These are phyloP conservation scores for Parotocinclus haroldoi DNA, from an alignment of 2,797 vertebrate species.

Conservation along the genomic window DNA sequence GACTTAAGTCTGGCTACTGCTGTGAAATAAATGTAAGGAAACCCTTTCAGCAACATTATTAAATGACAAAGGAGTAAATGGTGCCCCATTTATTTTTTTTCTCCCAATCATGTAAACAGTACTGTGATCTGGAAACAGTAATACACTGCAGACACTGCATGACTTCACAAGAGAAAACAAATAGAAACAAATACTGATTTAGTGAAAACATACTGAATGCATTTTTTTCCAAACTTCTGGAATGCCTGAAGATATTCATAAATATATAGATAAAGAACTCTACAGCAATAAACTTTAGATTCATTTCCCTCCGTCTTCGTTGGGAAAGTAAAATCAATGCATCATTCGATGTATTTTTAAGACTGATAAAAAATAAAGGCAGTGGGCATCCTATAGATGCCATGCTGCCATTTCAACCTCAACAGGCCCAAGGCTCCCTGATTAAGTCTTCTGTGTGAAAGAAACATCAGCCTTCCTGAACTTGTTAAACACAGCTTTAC, in stretches of 20 bases:
- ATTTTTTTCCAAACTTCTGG: slow-evolving; percentile 64
- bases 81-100: slow-evolving; percentile 64
- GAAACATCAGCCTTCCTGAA: slow-evolving; percentile 14
- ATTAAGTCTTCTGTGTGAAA: slow-evolving; percentile 52
- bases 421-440: slow-evolving; percentile 53
- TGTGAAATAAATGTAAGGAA: too few relatives aligned
- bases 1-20: too few relatives aligned
- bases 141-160: slow-evolving; percentile 65
- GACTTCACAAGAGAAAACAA: slow-evolving; percentile 65
- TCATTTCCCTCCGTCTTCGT: slow-evolving; percentile 37
- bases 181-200: slow-evolving; percentile 48
- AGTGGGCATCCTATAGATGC: slow-evolving; percentile 52
- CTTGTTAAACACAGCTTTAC: slow-evolving; percentile 40
- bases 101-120: slow-evolving; percentile 73
- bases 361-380: slow-evolving; percentile 63
- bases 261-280: slow-evolving; percentile 65
- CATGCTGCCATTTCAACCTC: slow-evolving; percentile 39
- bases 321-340: slow-evolving; percentile 20
- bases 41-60: neutral
- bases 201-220: slow-evolving; percentile 57
- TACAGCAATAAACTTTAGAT: slow-evolving; percentile 53
- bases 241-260: slow-evolving; percentile 74
- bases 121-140: slow-evolving; percentile 72
- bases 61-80: slow-evolving; percentile 50
- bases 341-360: slow-evolving; percentile 11